A percentile compares a stretch with the other conserved stretches of the same genome.
Evolutionary conservation across 2,797 vertebrate species (phyloP).

Genomic region (Sebastes umbrosus): DNA sequence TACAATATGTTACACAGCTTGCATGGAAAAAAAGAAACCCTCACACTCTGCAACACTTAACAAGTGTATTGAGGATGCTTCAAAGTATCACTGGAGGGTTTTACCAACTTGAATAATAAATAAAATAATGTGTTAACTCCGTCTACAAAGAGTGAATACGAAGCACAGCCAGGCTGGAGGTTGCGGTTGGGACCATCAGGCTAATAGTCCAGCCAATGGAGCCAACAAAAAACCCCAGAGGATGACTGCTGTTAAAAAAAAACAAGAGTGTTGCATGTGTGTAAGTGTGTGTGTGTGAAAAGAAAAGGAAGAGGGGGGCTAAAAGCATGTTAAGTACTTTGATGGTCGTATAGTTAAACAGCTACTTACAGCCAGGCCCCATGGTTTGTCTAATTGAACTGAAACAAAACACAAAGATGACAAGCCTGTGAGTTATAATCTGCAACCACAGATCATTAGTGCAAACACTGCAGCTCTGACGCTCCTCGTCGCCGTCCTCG

Average conservation of each 20-base stretch:
- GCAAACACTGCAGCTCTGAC: constrained; percentile 25
- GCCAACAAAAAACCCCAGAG: constrained; percentile 48
- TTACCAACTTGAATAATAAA: constrained; percentile 39
- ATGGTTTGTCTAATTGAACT: constrained; percentile 61
- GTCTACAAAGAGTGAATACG: constrained; percentile 20
- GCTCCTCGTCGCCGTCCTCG: neutral
- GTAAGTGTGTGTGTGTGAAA: neutral
- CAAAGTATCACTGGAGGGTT: constrained; percentile 46
- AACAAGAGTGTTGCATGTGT: constrained; percentile 6
- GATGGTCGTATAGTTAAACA: constrained; percentile 64
- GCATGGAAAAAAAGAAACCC: neutral
- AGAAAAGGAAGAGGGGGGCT: neutral
- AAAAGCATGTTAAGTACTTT: constrained; percentile 72
- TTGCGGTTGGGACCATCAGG: constrained; percentile 38
- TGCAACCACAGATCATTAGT: constrained; percentile 56
- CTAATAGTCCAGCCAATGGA: constrained; percentile 46
- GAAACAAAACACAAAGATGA: constrained; percentile 54
- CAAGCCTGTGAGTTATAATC: constrained; percentile 35
- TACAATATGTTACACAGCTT: neutral
- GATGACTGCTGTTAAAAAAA: constrained; percentile 16
- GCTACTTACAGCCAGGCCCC: constrained; percentile 53
- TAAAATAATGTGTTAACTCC: constrained; percentile 18
- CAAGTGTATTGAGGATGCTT: constrained; percentile 22
- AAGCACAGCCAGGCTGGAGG: constrained; percentile 29
- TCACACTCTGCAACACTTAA: constrained; percentile 38